A percentile compares a stretch with the other conserved stretches of the same genome.
These are phyloP conservation scores for Cercopithecus petaurista DNA, from an alignment of 2,797 vertebrate genomes.

Conservation along the genomic window DNA sequence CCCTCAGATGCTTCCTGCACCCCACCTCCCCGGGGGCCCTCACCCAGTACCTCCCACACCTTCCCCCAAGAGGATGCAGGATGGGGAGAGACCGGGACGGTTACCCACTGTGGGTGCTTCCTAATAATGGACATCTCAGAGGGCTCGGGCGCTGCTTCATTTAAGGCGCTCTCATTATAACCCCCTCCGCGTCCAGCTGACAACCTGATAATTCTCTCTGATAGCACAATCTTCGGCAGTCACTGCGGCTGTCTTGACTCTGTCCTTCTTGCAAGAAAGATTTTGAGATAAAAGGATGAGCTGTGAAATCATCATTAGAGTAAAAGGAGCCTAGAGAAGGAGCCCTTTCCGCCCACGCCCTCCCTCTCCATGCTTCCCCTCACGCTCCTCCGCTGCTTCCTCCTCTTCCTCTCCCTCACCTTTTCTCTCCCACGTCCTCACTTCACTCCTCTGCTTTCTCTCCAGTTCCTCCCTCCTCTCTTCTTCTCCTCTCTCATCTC, in stretches of 20 bases:
- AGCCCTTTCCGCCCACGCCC: not conserved
- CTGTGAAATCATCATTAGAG: slow-evolving; percentile 67
- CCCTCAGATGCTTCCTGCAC: not conserved
- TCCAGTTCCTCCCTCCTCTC: not conserved
- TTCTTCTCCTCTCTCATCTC: not conserved
- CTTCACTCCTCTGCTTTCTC: not conserved
- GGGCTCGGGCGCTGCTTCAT: slow-evolving; percentile 62
- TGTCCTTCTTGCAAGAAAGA: slow-evolving; percentile 70
- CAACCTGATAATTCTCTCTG: slow-evolving; percentile 74
- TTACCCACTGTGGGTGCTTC: slow-evolving; percentile 32
- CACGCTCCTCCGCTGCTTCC: too few relatives aligned
- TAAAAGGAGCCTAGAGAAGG: not conserved
- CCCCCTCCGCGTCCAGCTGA: slow-evolving; percentile 70
- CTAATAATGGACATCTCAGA: slow-evolving; percentile 55
- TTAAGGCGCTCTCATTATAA: slow-evolving; percentile 67
- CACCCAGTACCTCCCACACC: not conserved
- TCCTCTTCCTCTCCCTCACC: not conserved
- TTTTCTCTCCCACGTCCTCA: not conserved
- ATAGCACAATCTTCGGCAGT: slow-evolving; percentile 71
- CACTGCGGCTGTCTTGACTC: slow-evolving; percentile 18
- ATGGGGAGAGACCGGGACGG: not conserved
- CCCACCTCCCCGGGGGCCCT: not conserved
- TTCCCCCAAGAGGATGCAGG: not conserved
- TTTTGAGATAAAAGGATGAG: slow-evolving; percentile 69
- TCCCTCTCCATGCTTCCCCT: not conserved